Evolutionary conservation across 64 coral and sea anemone species (phyloP).

Genomic region (Montipora cactus): DNA sequence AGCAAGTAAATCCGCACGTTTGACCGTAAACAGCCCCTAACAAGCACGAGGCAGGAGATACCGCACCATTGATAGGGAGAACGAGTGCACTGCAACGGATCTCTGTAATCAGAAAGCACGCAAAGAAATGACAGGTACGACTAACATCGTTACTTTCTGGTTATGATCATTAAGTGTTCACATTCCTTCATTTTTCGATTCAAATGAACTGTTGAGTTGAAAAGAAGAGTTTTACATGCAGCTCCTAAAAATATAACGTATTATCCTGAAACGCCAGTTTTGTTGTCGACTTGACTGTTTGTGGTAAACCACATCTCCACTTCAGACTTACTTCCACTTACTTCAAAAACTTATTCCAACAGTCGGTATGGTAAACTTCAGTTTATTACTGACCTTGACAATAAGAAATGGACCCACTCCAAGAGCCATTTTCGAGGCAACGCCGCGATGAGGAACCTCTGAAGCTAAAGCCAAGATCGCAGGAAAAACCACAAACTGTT

Average conservation of each 20-base stretch:
- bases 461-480: conserved; percentile 23
- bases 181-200: too few relatives aligned
- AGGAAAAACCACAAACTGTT: conserved; percentile 35
- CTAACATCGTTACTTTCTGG: too few relatives aligned
- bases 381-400: conserved; percentile 30
- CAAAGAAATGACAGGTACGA: background rate
- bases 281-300: too few relatives aligned
- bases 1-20: conserved; percentile 27
- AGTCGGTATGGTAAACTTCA: too few relatives aligned
- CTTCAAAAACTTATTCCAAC: too few relatives aligned
- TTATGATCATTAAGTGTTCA: too few relatives aligned
- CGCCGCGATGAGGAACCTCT: conserved; percentile 4
- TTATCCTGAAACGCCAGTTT: too few relatives aligned
- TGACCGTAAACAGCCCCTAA: background rate
- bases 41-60: conserved; percentile 9
- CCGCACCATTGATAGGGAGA: background rate
- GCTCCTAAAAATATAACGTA: too few relatives aligned
- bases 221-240: too few relatives aligned
- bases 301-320: too few relatives aligned
- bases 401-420: conserved; percentile 16
- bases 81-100: conserved; percentile 21
- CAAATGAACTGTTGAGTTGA: too few relatives aligned
- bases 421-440: conserved; percentile 48
- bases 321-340: too few relatives aligned
- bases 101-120: background rate